Percentiles rank a stretch among this genome's conserved stretches.
Conservation (phyloP, 2,797 vertebrate genomes). For the Xiphorhynchus erythropygius region DNA sequence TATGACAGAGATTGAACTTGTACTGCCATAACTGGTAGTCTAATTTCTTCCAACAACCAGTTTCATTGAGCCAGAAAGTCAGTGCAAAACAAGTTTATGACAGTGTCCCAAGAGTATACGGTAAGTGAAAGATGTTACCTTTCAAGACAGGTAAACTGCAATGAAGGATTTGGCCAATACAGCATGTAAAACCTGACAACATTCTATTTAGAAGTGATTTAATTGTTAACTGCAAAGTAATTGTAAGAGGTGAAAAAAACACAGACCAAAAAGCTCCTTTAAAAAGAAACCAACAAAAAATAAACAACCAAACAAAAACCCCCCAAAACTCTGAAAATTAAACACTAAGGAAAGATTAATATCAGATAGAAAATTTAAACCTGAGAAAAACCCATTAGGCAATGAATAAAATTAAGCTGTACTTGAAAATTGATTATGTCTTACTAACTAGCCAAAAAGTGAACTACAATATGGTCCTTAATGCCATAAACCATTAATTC, state of each 20-base stretch:
- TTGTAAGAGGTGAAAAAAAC: neutral
- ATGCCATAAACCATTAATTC: neutral
- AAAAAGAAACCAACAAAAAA: neutral
- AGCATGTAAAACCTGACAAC: neutral
- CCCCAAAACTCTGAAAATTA: neutral
- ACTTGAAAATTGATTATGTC: neutral
- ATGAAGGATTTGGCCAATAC: neutral
- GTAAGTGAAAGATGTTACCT: neutral
- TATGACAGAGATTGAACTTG: neutral
- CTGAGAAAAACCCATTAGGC: neutral
- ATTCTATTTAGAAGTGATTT: neutral
- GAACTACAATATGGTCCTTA: neutral
- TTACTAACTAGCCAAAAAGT: neutral
- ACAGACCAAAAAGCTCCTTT: neutral
- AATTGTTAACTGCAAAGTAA: neutral
- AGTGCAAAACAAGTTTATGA: neutral
- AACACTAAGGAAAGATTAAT: neutral
- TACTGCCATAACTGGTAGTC: neutral
- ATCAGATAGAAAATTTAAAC: neutral
- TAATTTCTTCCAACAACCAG: conserved; percentile 10
- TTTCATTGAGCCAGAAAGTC: neutral
- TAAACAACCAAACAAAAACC: neutral
- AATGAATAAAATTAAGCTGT: conserved; percentile 1
- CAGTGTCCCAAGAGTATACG: neutral
- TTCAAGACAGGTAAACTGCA: neutral